Evolutionary conservation across 1,140 invertebrate species (phyloP).

Genomic region (Eciton burchellii): DNA sequence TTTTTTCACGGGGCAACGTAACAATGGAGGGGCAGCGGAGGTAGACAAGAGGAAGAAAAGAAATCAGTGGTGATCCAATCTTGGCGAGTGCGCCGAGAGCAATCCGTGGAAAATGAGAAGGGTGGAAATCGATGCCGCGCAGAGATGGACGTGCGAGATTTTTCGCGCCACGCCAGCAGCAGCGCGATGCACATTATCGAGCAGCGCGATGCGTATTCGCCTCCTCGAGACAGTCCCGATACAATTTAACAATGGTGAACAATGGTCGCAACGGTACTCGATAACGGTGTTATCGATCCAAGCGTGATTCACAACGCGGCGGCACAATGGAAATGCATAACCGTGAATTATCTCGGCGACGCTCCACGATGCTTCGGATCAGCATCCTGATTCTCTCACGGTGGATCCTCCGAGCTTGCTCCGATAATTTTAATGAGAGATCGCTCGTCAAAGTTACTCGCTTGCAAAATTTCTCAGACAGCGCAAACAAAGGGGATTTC

Average conservation of each 20-base stretch:
- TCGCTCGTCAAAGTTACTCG: background rate
- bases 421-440: background rate
- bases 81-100: slow-evolving; percentile 26
- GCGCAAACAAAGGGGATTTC: slow-evolving; percentile 10
- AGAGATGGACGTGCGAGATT: background rate
- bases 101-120: slow-evolving; percentile 48
- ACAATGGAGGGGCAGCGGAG: background rate
- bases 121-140: slow-evolving; percentile 46
- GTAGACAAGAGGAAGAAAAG: too few relatives aligned
- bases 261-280: slow-evolving; percentile 64
- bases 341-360: slow-evolving; percentile 31
- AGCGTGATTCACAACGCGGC: slow-evolving; percentile 49
- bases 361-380: background rate
- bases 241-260: slow-evolving; percentile 66
- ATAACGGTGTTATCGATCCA: slow-evolving; percentile 74
- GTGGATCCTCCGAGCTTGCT: background rate
- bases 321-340: slow-evolving; percentile 30
- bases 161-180: slow-evolving; percentile 9
- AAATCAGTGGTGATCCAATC: slow-evolving; percentile 34
- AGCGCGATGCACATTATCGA: background rate
- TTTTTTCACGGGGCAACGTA: slow-evolving; percentile 28
- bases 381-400: slow-evolving; percentile 10
- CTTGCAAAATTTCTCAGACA: background rate
- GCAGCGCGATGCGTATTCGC: background rate
- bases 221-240: slow-evolving; percentile 47